Conservation (phyloP, 2,888 invertebrate species). For the Bugulina stolonifera region DNA sequence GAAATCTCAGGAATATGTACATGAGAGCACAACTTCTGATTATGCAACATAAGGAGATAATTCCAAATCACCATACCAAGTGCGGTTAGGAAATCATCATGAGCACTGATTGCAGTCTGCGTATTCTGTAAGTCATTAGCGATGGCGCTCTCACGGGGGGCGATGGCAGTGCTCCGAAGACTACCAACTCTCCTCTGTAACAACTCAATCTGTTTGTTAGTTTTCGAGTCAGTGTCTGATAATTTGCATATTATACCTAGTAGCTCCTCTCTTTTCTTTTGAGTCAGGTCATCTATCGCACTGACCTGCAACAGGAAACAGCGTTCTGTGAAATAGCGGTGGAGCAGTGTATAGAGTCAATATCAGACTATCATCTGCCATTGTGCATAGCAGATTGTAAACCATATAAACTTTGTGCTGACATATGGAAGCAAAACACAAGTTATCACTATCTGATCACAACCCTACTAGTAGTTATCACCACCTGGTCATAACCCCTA, state of each 20-base stretch:
- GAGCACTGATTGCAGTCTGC: not conserved
- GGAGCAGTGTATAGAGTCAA: too few species aligned
- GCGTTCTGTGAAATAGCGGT: too few species aligned
- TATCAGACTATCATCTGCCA: too few species aligned
- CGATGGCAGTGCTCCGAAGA: not conserved
- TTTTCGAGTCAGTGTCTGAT: not conserved
- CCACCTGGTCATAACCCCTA: too few species aligned
- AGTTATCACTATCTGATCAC: too few species aligned
- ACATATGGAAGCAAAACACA: too few species aligned
- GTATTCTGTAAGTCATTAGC: slow-evolving; percentile 11
- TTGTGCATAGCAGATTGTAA: too few species aligned
- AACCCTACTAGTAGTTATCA: too few species aligned
- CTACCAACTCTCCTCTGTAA: not conserved
- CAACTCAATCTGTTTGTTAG: not conserved
- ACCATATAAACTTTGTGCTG: too few species aligned
- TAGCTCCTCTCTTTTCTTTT: slow-evolving; percentile 17
- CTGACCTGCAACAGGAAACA: not conserved
- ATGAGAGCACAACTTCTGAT: too few species aligned
- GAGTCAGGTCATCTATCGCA: slow-evolving; percentile 12
- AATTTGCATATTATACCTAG: not conserved
- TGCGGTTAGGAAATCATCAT: not conserved
- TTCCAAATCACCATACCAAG: slow-evolving; percentile 3
- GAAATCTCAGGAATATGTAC: too few species aligned
- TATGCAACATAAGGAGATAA: too few species aligned
- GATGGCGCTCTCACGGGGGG: not conserved